Percentiles rank a stretch among this genome's conserved stretches.
Conservation (phyloP, 1,140 invertebrate genomes). For the Drosophila guanche region DNA sequence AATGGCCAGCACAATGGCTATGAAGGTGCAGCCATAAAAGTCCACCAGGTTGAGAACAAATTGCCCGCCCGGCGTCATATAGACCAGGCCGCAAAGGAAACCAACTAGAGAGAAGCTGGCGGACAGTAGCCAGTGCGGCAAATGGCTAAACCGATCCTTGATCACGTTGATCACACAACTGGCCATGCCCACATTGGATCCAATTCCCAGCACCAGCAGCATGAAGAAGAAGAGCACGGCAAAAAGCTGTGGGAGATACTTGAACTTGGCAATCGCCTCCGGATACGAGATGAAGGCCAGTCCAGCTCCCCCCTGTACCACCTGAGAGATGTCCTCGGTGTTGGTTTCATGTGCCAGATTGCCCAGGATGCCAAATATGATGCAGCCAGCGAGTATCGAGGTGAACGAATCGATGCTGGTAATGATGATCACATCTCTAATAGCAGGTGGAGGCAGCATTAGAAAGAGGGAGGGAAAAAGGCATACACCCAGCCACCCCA, state of each 20-base stretch:
- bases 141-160: conserved; percentile 88
- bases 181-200: conserved; percentile 89
- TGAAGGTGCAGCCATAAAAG: conserved; percentile 92
- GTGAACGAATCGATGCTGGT: conserved; percentile 91
- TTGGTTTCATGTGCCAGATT: conserved; percentile 88
- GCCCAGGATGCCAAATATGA: conserved; percentile 94
- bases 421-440: conserved; percentile 89
- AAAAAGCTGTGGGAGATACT: conserved; percentile 91
- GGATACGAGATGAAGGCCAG: conserved; percentile 93
- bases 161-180: conserved; percentile 88
- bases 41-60: conserved; percentile 94
- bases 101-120: conserved; percentile 85
- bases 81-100: conserved; percentile 89
- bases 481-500: background rate
- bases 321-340: conserved; percentile 80
- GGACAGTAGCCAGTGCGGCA: conserved; percentile 87
- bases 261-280: conserved; percentile 93
- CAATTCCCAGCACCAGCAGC: conserved; percentile 91
- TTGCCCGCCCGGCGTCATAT: conserved; percentile 93
- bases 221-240: conserved; percentile 95
- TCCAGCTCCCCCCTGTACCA: conserved; percentile 87
- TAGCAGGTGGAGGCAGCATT: background rate
- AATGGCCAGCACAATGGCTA: conserved; percentile 90
- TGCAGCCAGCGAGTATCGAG: conserved; percentile 92
- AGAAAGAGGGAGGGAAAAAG: background rate